These are phyloP conservation scores for Eulimnadia texana DNA, from an alignment of 1,140 invertebrate genomes.

Conservation along the genomic window DNA sequence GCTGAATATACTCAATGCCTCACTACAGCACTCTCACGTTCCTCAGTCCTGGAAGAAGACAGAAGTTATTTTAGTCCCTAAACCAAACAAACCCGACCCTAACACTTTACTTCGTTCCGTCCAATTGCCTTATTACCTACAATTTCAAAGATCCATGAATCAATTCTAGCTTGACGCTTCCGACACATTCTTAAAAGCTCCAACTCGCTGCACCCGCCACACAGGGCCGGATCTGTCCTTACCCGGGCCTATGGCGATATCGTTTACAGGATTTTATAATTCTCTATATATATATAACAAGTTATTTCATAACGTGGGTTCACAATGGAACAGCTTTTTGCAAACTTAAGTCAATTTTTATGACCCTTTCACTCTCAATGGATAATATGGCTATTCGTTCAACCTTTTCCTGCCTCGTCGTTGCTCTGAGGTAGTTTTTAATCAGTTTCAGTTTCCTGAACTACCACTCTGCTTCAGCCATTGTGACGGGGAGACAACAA, in stretches of 20 bases:
- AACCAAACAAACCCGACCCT: neutral
- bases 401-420: conserved; percentile 20
- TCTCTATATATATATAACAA: neutral
- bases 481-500: conserved; percentile 19
- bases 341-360: neutral
- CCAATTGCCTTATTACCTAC: neutral
- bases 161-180: neutral
- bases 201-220: too few species aligned
- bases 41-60: neutral
- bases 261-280: neutral
- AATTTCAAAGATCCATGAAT: neutral
- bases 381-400: neutral
- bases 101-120: neutral
- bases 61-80: neutral
- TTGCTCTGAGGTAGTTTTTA: conserved; percentile 21
- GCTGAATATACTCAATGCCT: neutral
- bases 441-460: conserved; percentile 22
- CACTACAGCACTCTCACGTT: neutral
- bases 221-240: neutral
- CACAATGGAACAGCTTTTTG: neutral
- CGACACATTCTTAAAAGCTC: neutral
- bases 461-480: conserved; percentile 18
- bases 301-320: neutral
- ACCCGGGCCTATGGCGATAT: neutral
- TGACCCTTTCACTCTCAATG: neutral